Conservation (phyloP, 1,140 invertebrate species). For the Sarcophaga bullata region DNA sequence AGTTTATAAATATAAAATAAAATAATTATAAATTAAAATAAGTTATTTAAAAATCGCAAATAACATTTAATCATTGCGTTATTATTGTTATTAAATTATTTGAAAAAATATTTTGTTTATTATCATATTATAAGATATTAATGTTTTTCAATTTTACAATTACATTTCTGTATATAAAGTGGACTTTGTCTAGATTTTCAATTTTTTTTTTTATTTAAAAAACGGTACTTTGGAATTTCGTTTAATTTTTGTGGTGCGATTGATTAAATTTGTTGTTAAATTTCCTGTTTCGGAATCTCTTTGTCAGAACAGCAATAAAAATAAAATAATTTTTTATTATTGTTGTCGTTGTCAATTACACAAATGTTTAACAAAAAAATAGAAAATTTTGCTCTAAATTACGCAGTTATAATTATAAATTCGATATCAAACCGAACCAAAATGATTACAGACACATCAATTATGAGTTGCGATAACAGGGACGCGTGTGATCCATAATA, state of each 20-base stretch:
- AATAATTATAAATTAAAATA: no score
- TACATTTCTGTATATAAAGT: no score
- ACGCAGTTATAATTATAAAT: neutral
- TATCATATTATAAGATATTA: no score
- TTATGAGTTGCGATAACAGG: neutral
- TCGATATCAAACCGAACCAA: neutral
- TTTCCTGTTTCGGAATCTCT: neutral
- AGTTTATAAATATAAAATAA: no score
- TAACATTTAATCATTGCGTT: no score
- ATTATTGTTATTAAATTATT: no score
- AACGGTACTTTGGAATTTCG: neutral
- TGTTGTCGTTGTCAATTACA: neutral
- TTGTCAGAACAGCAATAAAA: no score
- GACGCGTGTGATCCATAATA: neutral
- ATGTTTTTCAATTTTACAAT: no score
- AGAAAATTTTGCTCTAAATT: neutral
- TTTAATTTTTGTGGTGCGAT: neutral
- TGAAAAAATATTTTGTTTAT: no score
- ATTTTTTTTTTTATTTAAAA: no score
- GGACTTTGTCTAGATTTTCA: no score
- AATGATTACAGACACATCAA: neutral
- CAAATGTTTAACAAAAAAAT: neutral
- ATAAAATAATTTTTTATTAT: neutral
- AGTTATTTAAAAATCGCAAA: no score
- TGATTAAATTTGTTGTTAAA: neutral